Evolutionary conservation across 2,888 invertebrate species (phyloP).

Genomic region (Spodoptera picta): DNA sequence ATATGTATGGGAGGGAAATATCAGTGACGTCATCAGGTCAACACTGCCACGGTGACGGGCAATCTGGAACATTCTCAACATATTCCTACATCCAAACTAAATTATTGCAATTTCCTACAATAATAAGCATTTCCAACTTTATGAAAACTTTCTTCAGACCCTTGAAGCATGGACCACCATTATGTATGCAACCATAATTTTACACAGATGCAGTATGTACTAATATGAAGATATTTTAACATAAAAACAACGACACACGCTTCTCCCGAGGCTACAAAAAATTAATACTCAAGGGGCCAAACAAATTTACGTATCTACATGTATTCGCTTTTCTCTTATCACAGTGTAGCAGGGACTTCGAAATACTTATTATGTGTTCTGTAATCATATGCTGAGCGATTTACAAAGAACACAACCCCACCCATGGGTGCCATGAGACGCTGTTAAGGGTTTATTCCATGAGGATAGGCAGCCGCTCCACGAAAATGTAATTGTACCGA

Average conservation of each 20-base stretch:
- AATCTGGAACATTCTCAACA: too few species aligned
- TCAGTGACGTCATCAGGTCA: constrained; percentile 32
- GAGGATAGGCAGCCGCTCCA: constrained; percentile 6
- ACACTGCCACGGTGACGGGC: too few species aligned
- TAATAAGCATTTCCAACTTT: too few species aligned
- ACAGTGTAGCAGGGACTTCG: not conserved
- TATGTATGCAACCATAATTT: not conserved
- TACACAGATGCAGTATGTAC: not conserved
- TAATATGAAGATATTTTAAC: constrained; percentile 8
- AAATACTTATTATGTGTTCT: constrained; percentile 29
- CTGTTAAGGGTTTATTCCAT: constrained; percentile 37
- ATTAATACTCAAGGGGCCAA: constrained; percentile 34
- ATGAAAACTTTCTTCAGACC: too few species aligned
- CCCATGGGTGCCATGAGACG: constrained; percentile 13
- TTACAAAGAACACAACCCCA: constrained; percentile 31
- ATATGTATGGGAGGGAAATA: constrained; percentile 24
- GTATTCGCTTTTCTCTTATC: constrained; percentile 14
- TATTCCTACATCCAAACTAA: too few species aligned
- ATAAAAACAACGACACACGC: constrained; percentile 6
- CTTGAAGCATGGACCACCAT: too few species aligned
- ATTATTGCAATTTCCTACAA: too few species aligned
- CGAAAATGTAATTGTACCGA: constrained; percentile 6
- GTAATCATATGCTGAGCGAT: constrained; percentile 45
- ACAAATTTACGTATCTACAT: constrained; percentile 16
- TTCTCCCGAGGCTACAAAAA: constrained; percentile 30